A percentile compares a stretch with the other conserved stretches of the same genome.
phyloP scores from a whole-genome alignment of 2,888 invertebrate species.

The Drosophila melanosoma region DNA sequence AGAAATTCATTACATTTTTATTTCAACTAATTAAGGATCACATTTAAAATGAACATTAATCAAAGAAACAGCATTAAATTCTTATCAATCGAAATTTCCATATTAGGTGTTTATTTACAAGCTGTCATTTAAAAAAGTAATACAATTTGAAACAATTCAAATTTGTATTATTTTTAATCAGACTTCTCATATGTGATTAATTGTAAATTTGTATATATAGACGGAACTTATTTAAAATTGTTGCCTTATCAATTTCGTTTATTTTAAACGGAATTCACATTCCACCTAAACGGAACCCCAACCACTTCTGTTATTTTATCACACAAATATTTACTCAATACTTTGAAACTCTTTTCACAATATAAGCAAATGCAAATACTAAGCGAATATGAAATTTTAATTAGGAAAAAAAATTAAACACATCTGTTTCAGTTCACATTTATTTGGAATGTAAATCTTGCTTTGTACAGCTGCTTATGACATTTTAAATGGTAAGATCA shows the following conservation, averaged over 20 bases:
- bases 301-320: slow-evolving; percentile 29
- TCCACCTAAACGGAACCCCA: background rate
- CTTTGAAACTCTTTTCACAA: slow-evolving; percentile 21
- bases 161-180: background rate
- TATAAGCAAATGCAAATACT: slow-evolving; percentile 8
- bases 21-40: background rate
- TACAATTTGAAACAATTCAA: background rate
- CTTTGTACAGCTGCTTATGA: background rate
- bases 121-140: background rate
- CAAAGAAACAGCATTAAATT: background rate
- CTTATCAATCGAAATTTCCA: background rate
- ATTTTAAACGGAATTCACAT: slow-evolving; percentile 20
- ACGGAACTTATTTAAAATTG: slow-evolving; percentile 16
- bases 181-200: background rate
- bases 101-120: background rate
- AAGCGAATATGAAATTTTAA: background rate
- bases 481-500: background rate
- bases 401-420: background rate
- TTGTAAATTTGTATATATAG: background rate
- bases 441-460: background rate
- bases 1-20: background rate
- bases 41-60: background rate
- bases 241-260: slow-evolving; percentile 24
- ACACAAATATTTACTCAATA: slow-evolving; percentile 32
- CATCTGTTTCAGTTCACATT: background rate